These are phyloP conservation scores for Pissodes strobi DNA, from an alignment of 1,140 invertebrate genomes.

Conservation along the genomic window DNA sequence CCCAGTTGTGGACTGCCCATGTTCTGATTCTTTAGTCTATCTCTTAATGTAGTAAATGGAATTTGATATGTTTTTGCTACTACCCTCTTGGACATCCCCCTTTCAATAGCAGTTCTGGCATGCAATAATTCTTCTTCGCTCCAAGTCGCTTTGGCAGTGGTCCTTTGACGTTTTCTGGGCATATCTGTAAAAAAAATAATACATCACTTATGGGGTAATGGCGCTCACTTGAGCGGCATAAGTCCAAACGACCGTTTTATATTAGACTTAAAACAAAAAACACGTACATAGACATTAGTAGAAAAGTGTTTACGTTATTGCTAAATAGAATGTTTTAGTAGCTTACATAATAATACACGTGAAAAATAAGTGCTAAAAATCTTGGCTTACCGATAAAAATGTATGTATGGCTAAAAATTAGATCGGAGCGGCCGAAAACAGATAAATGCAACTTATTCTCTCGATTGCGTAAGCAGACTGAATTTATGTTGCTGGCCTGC, in stretches of 20 bases:
- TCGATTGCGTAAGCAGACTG: too few species aligned
- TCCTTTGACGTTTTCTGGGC: conserved; percentile 24
- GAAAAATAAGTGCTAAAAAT: too few species aligned
- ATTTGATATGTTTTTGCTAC: conserved; percentile 23
- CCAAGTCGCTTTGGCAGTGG: conserved; percentile 22
- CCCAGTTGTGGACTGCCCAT: conserved; percentile 40
- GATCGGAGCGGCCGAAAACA: too few species aligned
- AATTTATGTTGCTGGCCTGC: too few species aligned
- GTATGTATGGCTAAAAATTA: too few species aligned
- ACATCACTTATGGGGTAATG: conserved; percentile 6
- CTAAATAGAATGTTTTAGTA: too few species aligned
- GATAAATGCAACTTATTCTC: too few species aligned
- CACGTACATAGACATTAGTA: too few species aligned
- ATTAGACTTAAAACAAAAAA: conserved; percentile 20
- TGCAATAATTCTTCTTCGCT: conserved; percentile 8
- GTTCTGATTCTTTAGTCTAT: conserved; percentile 28
- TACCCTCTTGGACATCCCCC: conserved; percentile 20
- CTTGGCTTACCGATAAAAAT: too few species aligned
- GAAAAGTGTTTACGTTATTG: too few species aligned
- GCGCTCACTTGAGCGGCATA: conserved; percentile 11
- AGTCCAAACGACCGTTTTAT: conserved; percentile 8
- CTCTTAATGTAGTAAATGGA: conserved; percentile 25
- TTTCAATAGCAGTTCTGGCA: conserved; percentile 19
- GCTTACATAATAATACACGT: too few species aligned
- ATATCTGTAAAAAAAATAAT: conserved; percentile 21